Base-by-base conservation (phyloP, 1,140 invertebrate species). In the Diabrotica virgifera region DNA sequence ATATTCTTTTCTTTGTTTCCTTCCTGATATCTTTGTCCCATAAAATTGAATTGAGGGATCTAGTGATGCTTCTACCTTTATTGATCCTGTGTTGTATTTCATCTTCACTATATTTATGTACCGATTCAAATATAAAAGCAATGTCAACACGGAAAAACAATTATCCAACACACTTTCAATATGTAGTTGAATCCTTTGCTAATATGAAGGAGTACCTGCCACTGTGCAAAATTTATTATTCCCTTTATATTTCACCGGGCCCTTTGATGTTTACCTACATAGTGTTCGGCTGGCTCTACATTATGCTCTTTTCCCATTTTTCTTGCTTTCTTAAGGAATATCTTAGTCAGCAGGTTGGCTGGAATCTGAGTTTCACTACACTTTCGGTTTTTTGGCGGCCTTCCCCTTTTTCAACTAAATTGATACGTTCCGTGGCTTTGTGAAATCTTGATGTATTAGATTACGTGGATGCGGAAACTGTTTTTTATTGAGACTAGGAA, bases 211-310 rank as follows among this genome's bases (percentile, higher is more conserved):
- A 46, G 3, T 46, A n/a, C 6, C 40, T 46, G 40, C 40, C 40
- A 46, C 40, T 46, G 40, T 8, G 8, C n/a, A n/a, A 46, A n/a
- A 46, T 46, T 46, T 46, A 46, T 8, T 46, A 46, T 46, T 46
- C 40, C 54, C 67, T 71, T 71, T 71, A 71, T 68, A 68, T 71
- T 71, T 66, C 69, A 59, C 66, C 62, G 40, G 8, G 63, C 64
- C 56, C 66, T 68, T 71, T 69, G 67, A 69, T 69, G 67, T 69
- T 66, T 66, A 69, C 67, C 67, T 68, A 61, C 63, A 52, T 61
- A 61, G 63, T 62, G 60, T 66, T 53, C 59, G 50, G 12, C 40
- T 46, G 40, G 40, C 40, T 52, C 40, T n/a, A 56, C 60, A 52
- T 52, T 62, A 13, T 59, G 57, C 57, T 59, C 12, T 62, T 61